Conservation (phyloP, 1,140 invertebrate species). For the Myzus persicae region DNA sequence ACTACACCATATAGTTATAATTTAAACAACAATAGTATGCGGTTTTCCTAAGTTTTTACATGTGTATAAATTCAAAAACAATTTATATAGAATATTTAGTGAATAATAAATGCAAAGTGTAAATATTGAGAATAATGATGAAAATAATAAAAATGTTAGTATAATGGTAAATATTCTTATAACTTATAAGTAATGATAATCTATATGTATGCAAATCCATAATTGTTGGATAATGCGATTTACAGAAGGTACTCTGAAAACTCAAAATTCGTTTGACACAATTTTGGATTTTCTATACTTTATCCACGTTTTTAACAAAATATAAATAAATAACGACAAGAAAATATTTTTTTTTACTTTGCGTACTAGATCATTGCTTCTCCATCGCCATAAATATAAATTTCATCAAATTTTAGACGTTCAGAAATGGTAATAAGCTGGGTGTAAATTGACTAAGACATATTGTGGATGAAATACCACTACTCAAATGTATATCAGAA, state of each 20-base stretch:
- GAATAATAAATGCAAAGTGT: neutral
- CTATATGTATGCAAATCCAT: neutral
- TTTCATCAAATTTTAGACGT: too few relatives aligned
- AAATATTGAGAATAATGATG: neutral
- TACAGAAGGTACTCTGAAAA: too few relatives aligned
- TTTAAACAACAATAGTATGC: too few relatives aligned
- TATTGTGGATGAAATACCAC: neutral
- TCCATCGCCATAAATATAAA: too few relatives aligned
- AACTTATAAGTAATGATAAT: neutral
- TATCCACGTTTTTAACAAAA: neutral
- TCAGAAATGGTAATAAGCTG: too few relatives aligned
- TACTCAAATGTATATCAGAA: neutral
- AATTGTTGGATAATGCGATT: neutral
- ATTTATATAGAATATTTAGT: neutral
- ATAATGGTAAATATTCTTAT: neutral
- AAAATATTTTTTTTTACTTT: too few relatives aligned
- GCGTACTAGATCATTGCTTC: too few relatives aligned
- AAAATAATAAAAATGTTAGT: neutral
- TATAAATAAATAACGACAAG: too few relatives aligned
- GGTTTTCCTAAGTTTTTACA: too few relatives aligned
- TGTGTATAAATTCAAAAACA: neutral
- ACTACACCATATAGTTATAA: too few relatives aligned
- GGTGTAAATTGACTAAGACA: too few relatives aligned
- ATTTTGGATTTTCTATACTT: neutral
- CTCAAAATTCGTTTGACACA: neutral